phyloP scores from a whole-genome alignment of 2,888 invertebrate genomes.

The Arrhopalites spinosus region DNA sequence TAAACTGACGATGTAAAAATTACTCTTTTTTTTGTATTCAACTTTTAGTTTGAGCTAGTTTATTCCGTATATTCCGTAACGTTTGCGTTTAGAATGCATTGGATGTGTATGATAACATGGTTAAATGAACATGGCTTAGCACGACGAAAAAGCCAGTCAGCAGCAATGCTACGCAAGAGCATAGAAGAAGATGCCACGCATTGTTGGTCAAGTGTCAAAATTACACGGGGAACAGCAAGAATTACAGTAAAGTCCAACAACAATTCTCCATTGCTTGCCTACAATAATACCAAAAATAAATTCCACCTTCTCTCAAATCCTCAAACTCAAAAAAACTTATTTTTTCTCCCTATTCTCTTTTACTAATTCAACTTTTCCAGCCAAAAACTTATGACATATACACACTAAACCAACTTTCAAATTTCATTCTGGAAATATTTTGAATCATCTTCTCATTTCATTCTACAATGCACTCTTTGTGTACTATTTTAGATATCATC shows the following conservation, averaged over 20 bases:
- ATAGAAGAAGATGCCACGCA: constrained; percentile 52
- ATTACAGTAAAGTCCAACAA: constrained; percentile 51
- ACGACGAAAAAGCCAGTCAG: constrained; percentile 50
- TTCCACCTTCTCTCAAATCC: too few species aligned
- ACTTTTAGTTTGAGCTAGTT: neutral
- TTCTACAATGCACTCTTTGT: neutral
- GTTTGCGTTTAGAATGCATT: neutral
- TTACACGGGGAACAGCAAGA: constrained; percentile 54
- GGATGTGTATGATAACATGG: constrained; percentile 12
- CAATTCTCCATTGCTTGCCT: constrained; percentile 7
- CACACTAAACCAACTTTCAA: too few species aligned
- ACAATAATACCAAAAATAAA: too few species aligned
- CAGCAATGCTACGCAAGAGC: too few species aligned
- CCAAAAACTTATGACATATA: too few species aligned
- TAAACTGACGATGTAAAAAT: too few species aligned
- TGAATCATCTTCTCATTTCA: neutral
- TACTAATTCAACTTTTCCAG: too few species aligned
- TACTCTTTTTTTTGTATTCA: neutral
- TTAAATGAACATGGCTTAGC: constrained; percentile 35
- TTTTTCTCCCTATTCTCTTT: too few species aligned
- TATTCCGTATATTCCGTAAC: too few species aligned
- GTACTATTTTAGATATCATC: neutral
- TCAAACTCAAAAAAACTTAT: too few species aligned
- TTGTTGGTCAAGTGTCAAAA: constrained; percentile 55
- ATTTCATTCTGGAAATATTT: neutral